Evolutionary conservation across 2,888 invertebrate species (phyloP).

Genomic region (Opisthograptis luteolata): DNA sequence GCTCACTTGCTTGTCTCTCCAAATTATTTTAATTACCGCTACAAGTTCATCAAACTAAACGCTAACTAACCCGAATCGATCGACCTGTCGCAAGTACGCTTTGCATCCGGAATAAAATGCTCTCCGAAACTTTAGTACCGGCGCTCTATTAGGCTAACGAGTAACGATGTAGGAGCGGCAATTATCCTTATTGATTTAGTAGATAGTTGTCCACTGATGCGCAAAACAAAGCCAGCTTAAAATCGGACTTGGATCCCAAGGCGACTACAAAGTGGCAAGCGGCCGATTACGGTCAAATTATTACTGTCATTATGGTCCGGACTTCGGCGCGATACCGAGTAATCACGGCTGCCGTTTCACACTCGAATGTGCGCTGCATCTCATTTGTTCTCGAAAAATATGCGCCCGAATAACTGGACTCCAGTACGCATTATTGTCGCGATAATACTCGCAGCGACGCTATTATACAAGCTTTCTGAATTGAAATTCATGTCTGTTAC

Average conservation of each 20-base stretch:
- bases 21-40: constrained; percentile 69
- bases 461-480: constrained; percentile 19
- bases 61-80: constrained; percentile 16
- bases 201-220: constrained; percentile 74
- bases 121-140: constrained; percentile 23
- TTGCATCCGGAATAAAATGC: constrained; percentile 37
- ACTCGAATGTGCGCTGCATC: constrained; percentile 55
- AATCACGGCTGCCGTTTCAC: constrained; percentile 63
- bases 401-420: constrained; percentile 35
- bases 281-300: constrained; percentile 75
- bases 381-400: constrained; percentile 50
- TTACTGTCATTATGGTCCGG: constrained; percentile 76
- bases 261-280: constrained; percentile 75
- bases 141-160: constrained; percentile 58
- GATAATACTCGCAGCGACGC: constrained; percentile 20
- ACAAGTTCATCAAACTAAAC: constrained; percentile 51
- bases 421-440: constrained; percentile 22
- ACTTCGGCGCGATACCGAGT: constrained; percentile 60
- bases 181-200: constrained; percentile 75
- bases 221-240: constrained; percentile 76
- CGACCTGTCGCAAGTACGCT: constrained; percentile 33
- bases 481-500: constrained; percentile 29
- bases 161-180: constrained; percentile 59
- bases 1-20: constrained; percentile 58
- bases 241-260: constrained; percentile 76